phyloP scores from a whole-genome alignment of 2,888 invertebrate species.

The Dorcus parallelipipedus region DNA sequence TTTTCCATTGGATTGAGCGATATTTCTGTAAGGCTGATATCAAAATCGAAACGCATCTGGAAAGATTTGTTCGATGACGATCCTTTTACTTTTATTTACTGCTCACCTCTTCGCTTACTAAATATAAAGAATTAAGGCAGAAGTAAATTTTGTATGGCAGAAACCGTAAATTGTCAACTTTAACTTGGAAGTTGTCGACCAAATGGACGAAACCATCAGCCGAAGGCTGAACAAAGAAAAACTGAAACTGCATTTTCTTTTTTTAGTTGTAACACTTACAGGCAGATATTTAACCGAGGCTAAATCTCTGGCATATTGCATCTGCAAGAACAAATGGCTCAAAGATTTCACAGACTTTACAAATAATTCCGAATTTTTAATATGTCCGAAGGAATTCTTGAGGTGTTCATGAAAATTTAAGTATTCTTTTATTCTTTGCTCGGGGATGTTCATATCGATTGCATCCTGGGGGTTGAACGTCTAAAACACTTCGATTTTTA shows the following conservation, averaged over 20 bases:
- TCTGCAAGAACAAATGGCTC: conserved; percentile 10
- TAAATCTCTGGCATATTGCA: conserved; percentile 10
- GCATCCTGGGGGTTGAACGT: conserved; percentile 2
- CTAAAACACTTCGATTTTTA: background rate
- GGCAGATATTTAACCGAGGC: conserved; percentile 9
- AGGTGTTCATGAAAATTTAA: conserved; percentile 11
- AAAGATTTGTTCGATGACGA: background rate
- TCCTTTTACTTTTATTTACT: no score
- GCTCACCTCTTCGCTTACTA: no score
- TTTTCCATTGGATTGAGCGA: no score
- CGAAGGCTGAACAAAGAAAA: background rate
- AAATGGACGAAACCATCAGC: no score
- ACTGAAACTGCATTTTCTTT: background rate
- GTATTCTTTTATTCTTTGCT: conserved; percentile 6
- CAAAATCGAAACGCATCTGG: conserved; percentile 4
- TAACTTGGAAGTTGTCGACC: no score
- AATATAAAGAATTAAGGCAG: no score
- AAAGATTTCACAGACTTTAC: conserved; percentile 8
- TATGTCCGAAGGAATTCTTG: conserved; percentile 3
- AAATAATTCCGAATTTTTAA: conserved; percentile 5
- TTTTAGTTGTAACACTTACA: conserved; percentile 4
- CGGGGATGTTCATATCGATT: conserved; percentile 6
- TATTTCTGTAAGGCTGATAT: background rate
- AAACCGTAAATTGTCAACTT: no score
- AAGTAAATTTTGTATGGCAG: no score